Evolutionary conservation across 2,888 invertebrate genomes (phyloP).

Genomic region (Rhamphomyia laevipes): DNA sequence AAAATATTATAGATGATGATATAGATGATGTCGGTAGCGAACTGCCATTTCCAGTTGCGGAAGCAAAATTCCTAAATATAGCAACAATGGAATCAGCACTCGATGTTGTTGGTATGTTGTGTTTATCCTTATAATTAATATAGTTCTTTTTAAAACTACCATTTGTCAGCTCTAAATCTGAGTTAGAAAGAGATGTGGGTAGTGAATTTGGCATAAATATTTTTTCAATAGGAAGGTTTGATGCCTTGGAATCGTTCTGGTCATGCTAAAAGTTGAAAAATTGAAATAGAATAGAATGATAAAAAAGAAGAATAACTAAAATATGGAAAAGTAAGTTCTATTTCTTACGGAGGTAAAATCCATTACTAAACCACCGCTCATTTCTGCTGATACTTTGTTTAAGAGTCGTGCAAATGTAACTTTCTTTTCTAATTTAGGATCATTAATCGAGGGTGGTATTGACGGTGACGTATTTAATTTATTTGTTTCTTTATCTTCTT

Average conservation of each 20-base stretch:
- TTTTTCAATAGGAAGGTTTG: conserved; percentile 29
- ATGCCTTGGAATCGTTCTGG: conserved; percentile 27
- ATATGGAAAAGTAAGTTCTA: background rate
- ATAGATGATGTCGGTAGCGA: conserved; percentile 42
- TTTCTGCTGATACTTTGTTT: conserved; percentile 65
- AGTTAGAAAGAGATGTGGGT: conserved; percentile 61
- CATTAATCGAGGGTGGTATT: conserved; percentile 42
- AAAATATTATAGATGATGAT: conserved; percentile 47
- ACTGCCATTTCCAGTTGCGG: conserved; percentile 43
- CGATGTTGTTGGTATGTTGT: conserved; percentile 48
- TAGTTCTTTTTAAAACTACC: conserved; percentile 16
- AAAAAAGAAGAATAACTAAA: background rate
- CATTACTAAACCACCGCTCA: conserved; percentile 62
- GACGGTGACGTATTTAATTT: conserved; percentile 39
- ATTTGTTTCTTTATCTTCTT: conserved; percentile 47
- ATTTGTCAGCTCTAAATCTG: conserved; percentile 52
- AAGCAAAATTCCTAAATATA: conserved; percentile 65
- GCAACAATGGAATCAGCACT: conserved; percentile 70
- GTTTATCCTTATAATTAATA: conserved; percentile 20
- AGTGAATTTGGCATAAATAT: conserved; percentile 37
- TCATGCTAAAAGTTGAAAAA: conserved; percentile 13
- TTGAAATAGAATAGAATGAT: background rate
- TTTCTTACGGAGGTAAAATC: conserved; percentile 43
- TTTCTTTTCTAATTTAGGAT: conserved; percentile 64
- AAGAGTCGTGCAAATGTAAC: conserved; percentile 63